A percentile compares a stretch with the other conserved stretches of the same genome.
Evolutionary conservation across 2,797 vertebrate species (phyloP).

Genomic region (Etheostoma perlongum): DNA sequence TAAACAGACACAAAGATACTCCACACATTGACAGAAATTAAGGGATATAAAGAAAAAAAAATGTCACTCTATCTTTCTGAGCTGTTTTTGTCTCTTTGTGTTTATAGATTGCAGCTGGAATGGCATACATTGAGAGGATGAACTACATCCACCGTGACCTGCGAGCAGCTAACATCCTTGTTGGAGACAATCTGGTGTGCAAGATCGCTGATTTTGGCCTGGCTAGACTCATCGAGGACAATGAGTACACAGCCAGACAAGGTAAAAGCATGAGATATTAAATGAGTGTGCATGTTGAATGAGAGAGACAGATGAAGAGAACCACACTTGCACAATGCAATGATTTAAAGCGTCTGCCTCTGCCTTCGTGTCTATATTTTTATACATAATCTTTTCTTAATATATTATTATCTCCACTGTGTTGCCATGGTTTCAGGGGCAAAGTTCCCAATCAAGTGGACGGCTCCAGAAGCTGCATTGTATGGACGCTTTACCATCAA

Average conservation of each 20-base stretch:
- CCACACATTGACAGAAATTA: background rate
- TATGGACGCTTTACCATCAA: conserved; percentile 97
- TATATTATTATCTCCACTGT: conserved; percentile 63
- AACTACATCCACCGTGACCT: conserved; percentile 98
- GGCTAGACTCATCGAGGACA: conserved; percentile 95
- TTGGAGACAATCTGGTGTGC: conserved; percentile 94
- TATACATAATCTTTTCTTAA: conserved; percentile 65
- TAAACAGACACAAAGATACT: conserved; percentile 1
- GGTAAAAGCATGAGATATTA: conserved; percentile 78
- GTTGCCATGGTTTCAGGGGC: conserved; percentile 88
- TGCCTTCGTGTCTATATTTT: conserved; percentile 60
- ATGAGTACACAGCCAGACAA: conserved; percentile 96
- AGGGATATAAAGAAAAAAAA: background rate
- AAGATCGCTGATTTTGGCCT: conserved; percentile 98
- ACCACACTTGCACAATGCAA: conserved; percentile 12
- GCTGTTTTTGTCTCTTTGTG: conserved; percentile 12
- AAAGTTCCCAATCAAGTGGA: conserved; percentile 99
- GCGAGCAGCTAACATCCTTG: conserved; percentile 96
- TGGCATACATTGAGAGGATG: conserved; percentile 98
- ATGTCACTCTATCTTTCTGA: background rate
- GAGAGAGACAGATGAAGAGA: conserved; percentile 9
- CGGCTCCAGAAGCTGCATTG: conserved; percentile 95
- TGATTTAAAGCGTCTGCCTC: conserved; percentile 59
- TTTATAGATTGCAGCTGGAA: conserved; percentile 91
- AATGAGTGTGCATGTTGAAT: background rate